Evolutionary conservation across 2,797 vertebrate genomes (phyloP), one percentile per base, ranked within the genome.

Genomic region (Pangasius mekongensis): DNA sequence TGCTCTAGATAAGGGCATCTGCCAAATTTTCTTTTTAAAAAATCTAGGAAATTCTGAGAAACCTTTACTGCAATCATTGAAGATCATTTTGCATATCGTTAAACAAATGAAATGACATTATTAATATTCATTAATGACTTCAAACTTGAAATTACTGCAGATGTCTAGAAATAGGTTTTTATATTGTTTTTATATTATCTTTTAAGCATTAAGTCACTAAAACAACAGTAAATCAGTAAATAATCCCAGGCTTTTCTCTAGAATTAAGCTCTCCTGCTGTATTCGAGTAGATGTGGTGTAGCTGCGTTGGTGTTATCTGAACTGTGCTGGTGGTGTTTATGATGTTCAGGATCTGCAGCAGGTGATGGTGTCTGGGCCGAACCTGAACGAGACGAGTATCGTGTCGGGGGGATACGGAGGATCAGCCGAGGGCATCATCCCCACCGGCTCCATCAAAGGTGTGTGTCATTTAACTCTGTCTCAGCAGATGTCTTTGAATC

Each of bases 301-400:
- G 62, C 60, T 67, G 83, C 22, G 74, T 64, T 13, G 5, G 8
- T 62, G 56, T 36, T 64, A 11, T 49, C 13, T 58, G 64, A 74
- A 64, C 81, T 13, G 36, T 77, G 4, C 43, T 74, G 43, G 74
- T 47, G 24, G 39, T 86, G 27, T 84, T 43, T 33, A 22, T 88
- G 24, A 27, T 54, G 73, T 84, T 90, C 54, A 99, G 98, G 98
- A 99, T 93, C 94, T 99, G 89, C 98, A 99, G 95, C 98, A 99
- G 93, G 97, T 99, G 92, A 99, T 99, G 98, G 98, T 99, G 74
- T 99, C 98, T 0, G 98, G 98, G 90, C 98, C 98, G 91, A 99
- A 99, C 95, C 95, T 99, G 90, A 99, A 99, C 33, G 98, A 99
- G 95, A 99, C 98, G 93, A 99, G 96, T 94, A 98, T 99, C 1